These are phyloP conservation scores for Eudyptes chrysolophus DNA, from an alignment of 2,113 vertebrate species.

Conservation along the genomic window DNA sequence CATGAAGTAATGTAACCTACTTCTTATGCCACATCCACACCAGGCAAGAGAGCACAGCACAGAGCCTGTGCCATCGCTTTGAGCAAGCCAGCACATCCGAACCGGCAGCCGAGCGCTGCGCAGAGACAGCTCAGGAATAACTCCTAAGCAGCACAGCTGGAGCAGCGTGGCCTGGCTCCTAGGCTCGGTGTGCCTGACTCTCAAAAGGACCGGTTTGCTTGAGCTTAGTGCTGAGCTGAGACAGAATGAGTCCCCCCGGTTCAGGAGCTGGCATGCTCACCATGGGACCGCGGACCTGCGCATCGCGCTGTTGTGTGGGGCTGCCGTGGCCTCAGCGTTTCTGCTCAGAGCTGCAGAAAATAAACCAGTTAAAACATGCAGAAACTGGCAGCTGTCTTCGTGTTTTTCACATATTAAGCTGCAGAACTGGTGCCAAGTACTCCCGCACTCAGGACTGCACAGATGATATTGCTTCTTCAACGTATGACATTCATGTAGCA, in stretches of 20 bases:
- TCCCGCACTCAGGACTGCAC: background rate
- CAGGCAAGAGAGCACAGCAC: background rate
- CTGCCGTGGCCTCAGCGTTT: background rate
- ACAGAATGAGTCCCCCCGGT: background rate
- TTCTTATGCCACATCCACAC: background rate
- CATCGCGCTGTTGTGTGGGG: background rate
- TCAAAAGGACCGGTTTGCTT: background rate
- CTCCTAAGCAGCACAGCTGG: background rate
- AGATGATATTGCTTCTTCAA: background rate
- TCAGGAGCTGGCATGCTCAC: background rate
- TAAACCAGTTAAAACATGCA: background rate
- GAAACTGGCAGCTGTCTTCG: background rate
- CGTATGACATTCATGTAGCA: background rate
- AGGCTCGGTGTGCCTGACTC: background rate
- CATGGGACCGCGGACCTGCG: background rate
- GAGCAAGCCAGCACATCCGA: background rate
- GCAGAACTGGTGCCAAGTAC: background rate
- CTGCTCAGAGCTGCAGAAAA: background rate
- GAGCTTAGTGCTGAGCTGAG: background rate
- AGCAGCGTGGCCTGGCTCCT: background rate
- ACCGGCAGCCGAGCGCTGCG: rapidly evolving
- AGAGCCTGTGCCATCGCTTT: background rate
- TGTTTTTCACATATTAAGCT: background rate
- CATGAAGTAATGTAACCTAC: background rate
- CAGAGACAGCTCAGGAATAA: background rate